Evolutionary conservation across 2,888 invertebrate genomes (phyloP).

Genomic region (Drymonia ruficornis): DNA sequence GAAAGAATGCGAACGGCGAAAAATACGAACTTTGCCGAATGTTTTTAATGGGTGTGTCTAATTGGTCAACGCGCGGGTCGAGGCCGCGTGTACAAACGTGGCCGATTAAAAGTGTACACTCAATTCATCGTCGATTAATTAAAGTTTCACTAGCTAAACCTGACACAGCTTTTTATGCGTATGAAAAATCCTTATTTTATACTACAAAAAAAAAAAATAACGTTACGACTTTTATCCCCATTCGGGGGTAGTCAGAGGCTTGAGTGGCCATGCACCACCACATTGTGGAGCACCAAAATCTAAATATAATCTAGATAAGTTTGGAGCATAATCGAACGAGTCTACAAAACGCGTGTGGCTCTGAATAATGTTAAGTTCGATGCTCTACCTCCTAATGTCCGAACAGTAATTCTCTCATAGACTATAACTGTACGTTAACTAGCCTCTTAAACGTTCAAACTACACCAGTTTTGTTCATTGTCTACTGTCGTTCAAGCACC

Average conservation of each 20-base stretch:
- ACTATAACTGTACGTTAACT: conserved; percentile 62
- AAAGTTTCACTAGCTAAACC: too few species aligned
- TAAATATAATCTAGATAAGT: too few species aligned
- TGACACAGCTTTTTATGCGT: too few species aligned
- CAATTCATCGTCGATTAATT: too few species aligned
- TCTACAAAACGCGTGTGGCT: conserved; percentile 30
- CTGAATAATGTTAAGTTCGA: background rate
- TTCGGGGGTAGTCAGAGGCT: too few species aligned
- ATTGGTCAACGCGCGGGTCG: conserved; percentile 72
- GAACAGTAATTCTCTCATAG: conserved; percentile 36
- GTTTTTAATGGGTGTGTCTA: conserved; percentile 77
- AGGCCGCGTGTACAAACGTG: conserved; percentile 51
- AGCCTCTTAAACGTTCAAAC: conserved; percentile 62
- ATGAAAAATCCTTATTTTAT: too few species aligned
- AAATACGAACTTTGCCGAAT: conserved; percentile 57
- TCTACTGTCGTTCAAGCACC: conserved; percentile 61
- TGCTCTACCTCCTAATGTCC: conserved; percentile 15
- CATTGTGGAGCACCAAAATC: too few species aligned
- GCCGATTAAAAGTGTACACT: conserved; percentile 30
- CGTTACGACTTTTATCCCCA: too few species aligned
- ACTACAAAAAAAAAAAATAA: too few species aligned
- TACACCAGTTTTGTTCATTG: conserved; percentile 70
- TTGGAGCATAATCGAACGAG: background rate
- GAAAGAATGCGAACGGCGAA: conserved; percentile 73
- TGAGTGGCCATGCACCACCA: too few species aligned